phyloP scores from a whole-genome alignment of 2,888 invertebrate genomes.

The Cosmia pyralina region DNA sequence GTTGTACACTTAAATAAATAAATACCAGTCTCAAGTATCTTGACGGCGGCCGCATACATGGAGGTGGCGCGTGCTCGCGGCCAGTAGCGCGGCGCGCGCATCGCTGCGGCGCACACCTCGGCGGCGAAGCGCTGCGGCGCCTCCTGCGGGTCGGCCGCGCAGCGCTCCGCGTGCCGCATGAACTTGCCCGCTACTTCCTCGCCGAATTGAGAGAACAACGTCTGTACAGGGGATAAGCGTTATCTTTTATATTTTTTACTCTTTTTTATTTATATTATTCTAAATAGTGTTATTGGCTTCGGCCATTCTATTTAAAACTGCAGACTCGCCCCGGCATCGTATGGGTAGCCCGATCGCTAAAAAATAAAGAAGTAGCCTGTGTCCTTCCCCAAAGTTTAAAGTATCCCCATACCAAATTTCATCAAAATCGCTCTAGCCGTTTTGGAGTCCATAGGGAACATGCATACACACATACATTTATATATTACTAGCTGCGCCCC shows the following conservation, averaged over 20 bases:
- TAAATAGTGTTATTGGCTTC: background rate
- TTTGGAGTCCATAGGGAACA: too few relatives aligned
- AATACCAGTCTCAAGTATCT: conserved; percentile 90
- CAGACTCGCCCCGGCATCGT: too few relatives aligned
- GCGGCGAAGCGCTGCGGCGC: conserved; percentile 95
- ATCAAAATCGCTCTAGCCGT: too few relatives aligned
- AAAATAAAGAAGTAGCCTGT: too few relatives aligned
- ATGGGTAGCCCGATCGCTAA: too few relatives aligned
- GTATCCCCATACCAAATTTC: too few relatives aligned
- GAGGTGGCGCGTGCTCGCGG: conserved; percentile 90
- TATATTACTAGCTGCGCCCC: too few relatives aligned
- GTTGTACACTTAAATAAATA: background rate
- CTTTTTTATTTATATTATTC: background rate
- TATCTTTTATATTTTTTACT: background rate
- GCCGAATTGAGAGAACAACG: conserved; percentile 94
- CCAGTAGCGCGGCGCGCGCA: conserved; percentile 96
- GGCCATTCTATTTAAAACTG: background rate
- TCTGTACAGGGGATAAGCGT: background rate
- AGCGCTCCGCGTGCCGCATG: conserved; percentile 91
- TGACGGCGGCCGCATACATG: conserved; percentile 91
- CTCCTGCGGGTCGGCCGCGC: conserved; percentile 93
- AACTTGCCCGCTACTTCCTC: conserved; percentile 91
- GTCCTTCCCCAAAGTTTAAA: too few relatives aligned
- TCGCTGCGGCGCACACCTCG: conserved; percentile 93
- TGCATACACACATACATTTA: too few relatives aligned